Conservation (phyloP, 53 echinoderm and acorn worm genomes). For the Hippasteria phrygiana region DNA sequence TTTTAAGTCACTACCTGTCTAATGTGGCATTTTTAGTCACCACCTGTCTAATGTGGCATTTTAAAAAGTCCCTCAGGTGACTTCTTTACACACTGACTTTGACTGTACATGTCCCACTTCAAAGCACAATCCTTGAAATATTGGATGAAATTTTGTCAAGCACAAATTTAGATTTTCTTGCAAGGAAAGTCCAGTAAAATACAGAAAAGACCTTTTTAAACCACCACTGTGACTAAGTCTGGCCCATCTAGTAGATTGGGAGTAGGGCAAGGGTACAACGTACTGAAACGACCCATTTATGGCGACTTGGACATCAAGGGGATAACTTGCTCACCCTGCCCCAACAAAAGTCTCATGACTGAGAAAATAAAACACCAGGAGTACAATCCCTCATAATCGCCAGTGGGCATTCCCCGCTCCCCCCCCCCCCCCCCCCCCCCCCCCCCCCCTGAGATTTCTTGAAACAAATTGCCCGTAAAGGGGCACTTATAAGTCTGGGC, state of each 20-base stretch:
- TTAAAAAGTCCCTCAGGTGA: too few relatives aligned
- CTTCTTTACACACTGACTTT: too few relatives aligned
- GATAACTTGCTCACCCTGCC: conserved; percentile 6
- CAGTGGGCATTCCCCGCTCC: conserved; percentile 3
- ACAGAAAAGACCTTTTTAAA: not conserved
- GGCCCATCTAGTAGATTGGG: not conserved
- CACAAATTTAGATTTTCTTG: too few relatives aligned
- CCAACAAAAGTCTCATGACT: conserved; percentile 1
- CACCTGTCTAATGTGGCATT: too few relatives aligned
- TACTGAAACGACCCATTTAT: conserved; percentile 64
- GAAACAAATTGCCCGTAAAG: conserved; percentile 56
- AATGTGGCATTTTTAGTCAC: too few relatives aligned
- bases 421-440: conserved; percentile 1
- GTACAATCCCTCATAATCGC: conserved; percentile 37
- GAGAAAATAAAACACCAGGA: conserved; percentile 22
- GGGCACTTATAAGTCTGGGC: conserved; percentile 25
- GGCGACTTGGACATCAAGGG: conserved; percentile 37
- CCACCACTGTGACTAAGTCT: conserved; percentile 10
- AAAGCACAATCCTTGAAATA: too few relatives aligned
- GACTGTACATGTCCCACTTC: too few relatives aligned
- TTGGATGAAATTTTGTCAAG: too few relatives aligned
- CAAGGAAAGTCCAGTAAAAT: not conserved
- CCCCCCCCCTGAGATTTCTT: not conserved
- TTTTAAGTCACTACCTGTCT: too few relatives aligned
- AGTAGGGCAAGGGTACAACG: conserved; percentile 52